These are phyloP conservation scores for Margaritifera margaritifera DNA, from an alignment of 2,888 invertebrate species.

Conservation along the genomic window DNA sequence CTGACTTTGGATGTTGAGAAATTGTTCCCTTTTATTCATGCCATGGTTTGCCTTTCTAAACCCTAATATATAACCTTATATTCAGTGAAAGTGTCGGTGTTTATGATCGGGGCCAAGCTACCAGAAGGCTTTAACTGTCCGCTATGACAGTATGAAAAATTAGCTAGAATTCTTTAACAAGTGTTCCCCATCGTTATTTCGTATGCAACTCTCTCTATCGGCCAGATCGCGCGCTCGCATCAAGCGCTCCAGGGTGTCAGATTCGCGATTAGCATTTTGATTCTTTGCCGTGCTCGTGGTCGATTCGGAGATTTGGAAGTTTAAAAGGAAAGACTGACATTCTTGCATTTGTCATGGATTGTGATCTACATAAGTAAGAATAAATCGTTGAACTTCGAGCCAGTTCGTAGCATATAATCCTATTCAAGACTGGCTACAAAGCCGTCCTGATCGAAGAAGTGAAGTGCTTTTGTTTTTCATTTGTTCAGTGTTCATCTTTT, in stretches of 20 bases:
- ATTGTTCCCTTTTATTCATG: no score
- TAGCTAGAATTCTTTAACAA: slow-evolving; percentile 26
- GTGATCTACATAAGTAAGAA: slow-evolving; percentile 1
- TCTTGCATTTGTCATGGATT: slow-evolving; percentile 6
- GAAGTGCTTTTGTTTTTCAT: no score
- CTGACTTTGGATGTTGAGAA: no score
- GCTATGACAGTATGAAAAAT: slow-evolving; percentile 40
- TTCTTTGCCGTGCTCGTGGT: no score
- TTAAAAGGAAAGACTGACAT: slow-evolving; percentile 6
- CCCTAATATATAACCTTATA: no score
- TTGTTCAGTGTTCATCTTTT: no score
- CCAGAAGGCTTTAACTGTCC: slow-evolving; percentile 17
- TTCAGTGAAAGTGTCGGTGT: no score
- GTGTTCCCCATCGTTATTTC: slow-evolving; percentile 15
- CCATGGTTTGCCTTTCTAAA: no score
- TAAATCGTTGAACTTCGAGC: no score
- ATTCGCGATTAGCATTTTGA: slow-evolving; percentile 32
- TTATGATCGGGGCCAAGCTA: slow-evolving; percentile 12
- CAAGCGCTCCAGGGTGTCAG: slow-evolving; percentile 21
- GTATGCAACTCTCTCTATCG: slow-evolving; percentile 12
- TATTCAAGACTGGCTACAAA: no score
- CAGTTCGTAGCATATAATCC: no score
- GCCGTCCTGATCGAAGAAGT: no score
- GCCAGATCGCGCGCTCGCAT: slow-evolving; percentile 1
- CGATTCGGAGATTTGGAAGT: slow-evolving; percentile 19